These are phyloP conservation scores for Gallinago nigripennis DNA, from an alignment of 2,797 vertebrate species.

Conservation along the genomic window DNA sequence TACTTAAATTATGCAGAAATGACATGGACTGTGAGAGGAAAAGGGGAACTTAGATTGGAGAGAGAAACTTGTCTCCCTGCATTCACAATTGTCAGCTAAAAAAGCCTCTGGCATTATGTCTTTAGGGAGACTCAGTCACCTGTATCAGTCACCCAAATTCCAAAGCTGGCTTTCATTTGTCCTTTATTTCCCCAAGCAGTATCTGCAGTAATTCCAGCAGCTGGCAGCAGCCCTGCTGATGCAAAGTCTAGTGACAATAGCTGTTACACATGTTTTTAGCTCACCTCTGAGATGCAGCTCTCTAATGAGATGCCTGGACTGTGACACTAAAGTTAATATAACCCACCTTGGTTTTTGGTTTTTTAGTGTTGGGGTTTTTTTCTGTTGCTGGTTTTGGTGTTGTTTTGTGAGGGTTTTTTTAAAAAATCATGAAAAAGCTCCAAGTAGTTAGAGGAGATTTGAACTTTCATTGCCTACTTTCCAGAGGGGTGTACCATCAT, in stretches of 20 bases:
- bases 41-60: neutral
- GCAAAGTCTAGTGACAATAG: neutral
- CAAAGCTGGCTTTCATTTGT: neutral
- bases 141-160: neutral
- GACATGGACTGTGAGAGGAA: neutral
- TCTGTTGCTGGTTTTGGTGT: neutral
- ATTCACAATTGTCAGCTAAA: neutral
- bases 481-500: neutral
- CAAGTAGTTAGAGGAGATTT: neutral
- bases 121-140: neutral
- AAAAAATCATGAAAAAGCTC: neutral
- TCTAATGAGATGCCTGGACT: neutral
- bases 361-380: neutral
- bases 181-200: neutral
- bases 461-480: neutral
- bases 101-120: neutral
- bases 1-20: constrained; percentile 2
- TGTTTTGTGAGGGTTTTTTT: neutral
- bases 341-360: neutral
- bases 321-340: neutral
- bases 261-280: neutral
- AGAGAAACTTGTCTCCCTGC: neutral
- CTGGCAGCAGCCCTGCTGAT: neutral
- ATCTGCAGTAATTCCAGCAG: neutral
- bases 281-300: neutral